Evolutionary conservation across 2,888 invertebrate species (phyloP).

Genomic region (Griposia aprilina): DNA sequence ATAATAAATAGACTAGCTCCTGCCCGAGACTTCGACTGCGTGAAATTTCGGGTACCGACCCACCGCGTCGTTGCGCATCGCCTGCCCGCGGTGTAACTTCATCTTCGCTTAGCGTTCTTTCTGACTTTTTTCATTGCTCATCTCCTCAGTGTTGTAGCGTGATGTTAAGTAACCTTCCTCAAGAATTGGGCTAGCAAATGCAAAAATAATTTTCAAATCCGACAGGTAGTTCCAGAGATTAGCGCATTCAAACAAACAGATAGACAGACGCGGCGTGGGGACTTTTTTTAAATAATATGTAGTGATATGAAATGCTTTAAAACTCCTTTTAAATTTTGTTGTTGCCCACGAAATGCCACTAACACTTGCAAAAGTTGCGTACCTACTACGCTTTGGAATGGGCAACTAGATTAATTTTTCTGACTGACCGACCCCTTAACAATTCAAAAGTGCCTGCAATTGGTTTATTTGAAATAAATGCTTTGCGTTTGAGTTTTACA

Average conservation of each 20-base stretch:
- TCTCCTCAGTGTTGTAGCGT: too few species aligned
- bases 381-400: too few species aligned
- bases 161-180: too few species aligned
- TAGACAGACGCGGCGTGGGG: not conserved
- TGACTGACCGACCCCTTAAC: too few species aligned
- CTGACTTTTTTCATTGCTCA: too few species aligned
- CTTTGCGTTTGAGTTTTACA: not conserved
- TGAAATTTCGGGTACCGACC: not conserved
- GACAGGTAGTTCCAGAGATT: not conserved
- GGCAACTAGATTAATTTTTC: too few species aligned
- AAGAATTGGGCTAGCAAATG: too few species aligned
- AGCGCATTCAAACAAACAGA: not conserved
- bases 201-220: not conserved
- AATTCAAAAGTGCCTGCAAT: too few species aligned
- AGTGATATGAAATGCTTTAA: not conserved
- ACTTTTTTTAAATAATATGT: not conserved
- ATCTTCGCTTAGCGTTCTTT: too few species aligned
- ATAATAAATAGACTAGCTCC: not conserved
- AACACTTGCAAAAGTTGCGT: not conserved
- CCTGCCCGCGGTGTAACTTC: too few species aligned
- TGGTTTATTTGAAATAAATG: too few species aligned
- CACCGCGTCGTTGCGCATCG: not conserved
- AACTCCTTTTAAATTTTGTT: not conserved
- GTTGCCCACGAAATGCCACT: not conserved
- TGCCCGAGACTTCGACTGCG: not conserved